Conservation (phyloP, 2,113 vertebrate genomes). For the Amphiprion ocellaris region DNA sequence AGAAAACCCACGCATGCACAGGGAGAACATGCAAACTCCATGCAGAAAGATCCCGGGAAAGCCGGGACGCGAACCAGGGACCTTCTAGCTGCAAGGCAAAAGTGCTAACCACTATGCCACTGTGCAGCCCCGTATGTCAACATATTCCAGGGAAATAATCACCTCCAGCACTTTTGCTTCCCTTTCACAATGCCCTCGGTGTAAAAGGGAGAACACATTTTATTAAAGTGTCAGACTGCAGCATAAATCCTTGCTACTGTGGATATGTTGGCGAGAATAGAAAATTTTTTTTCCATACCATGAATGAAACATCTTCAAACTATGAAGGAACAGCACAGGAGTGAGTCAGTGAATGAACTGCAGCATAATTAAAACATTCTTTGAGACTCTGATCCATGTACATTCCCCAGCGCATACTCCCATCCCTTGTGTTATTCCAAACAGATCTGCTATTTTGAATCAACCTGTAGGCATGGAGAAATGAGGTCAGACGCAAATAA, state of each 20-base stretch:
- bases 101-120: too few relatives aligned
- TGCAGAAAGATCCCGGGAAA: too few relatives aligned
- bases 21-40: too few relatives aligned
- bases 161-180: neutral
- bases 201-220: neutral
- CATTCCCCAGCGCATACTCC: neutral
- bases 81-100: too few relatives aligned
- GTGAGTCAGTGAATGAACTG: constrained; percentile 15
- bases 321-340: constrained; percentile 18
- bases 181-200: neutral
- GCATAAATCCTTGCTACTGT: neutral
- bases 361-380: constrained; percentile 25
- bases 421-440: constrained; percentile 6
- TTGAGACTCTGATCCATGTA: neutral
- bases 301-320: constrained; percentile 16
- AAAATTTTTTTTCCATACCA: neutral
- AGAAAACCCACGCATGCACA: too few relatives aligned
- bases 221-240: neutral
- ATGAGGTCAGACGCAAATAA: constrained; percentile 52
- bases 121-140: neutral
- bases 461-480: constrained; percentile 55
- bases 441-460: constrained; percentile 55
- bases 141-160: neutral
- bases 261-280: neutral
- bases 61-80: too few relatives aligned